Evolutionary conservation across 1,140 invertebrate genomes (phyloP).

Genomic region (Lucilia cuprina): DNA sequence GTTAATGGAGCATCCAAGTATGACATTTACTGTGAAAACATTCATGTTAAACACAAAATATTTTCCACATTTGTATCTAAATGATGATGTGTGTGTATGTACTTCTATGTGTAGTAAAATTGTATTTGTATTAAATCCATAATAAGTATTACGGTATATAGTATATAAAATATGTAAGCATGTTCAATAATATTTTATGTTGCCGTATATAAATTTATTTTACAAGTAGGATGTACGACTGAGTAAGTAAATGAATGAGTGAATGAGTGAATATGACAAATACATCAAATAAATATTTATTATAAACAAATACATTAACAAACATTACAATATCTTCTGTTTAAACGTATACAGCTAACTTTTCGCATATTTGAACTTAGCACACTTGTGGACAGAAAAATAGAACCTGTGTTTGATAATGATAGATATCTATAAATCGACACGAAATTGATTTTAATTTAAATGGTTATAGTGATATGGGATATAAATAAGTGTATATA

Average conservation of each 20-base stretch:
- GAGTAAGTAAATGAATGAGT: neutral
- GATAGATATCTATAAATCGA: too few relatives aligned
- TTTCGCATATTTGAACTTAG: too few relatives aligned
- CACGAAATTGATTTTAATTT: too few relatives aligned
- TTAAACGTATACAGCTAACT: neutral
- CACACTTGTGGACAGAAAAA: too few relatives aligned
- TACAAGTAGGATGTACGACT: conserved; percentile 11
- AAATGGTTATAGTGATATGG: too few relatives aligned
- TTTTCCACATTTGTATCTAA: neutral
- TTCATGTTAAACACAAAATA: neutral
- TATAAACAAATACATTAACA: conserved; percentile 12
- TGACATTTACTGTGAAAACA: conserved; percentile 32
- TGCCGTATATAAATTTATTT: neutral
- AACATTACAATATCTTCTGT: neutral
- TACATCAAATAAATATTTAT: conserved; percentile 8
- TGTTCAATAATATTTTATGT: conserved; percentile 1
- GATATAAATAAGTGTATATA: too few relatives aligned
- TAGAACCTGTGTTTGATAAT: too few relatives aligned
- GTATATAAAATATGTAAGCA: neutral
- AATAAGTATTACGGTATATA: neutral
- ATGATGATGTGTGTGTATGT: neutral
- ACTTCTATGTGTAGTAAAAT: neutral
- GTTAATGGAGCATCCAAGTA: conserved; percentile 33
- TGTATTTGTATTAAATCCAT: neutral
- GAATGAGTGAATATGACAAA: conserved; percentile 8